Evolutionary conservation across 1,140 invertebrate genomes (phyloP), one percentile per base, ranked within the genome.

Genomic region (Cepaea nemoralis): DNA sequence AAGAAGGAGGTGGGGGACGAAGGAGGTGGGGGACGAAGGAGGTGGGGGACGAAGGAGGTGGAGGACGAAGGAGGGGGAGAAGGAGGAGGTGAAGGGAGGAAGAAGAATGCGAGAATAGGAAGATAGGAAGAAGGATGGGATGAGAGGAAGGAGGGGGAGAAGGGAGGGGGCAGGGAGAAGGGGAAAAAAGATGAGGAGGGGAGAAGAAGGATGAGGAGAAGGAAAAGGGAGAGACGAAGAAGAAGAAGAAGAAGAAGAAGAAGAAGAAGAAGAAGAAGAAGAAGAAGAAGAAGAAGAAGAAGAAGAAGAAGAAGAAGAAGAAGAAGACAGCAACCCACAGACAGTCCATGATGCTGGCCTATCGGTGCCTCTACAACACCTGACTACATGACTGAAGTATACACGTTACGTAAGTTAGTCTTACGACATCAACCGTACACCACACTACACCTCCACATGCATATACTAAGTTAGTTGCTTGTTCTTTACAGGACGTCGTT

Each of bases 261-360:
- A 76, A 10, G 70, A 24, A 76, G 0, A 76, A 0, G 76, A 24
- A 81, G 5, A 81, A 1, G 33, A 24, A 76, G 5, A 76, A 3
- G 48, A 2, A 66, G 16, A 81, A 27, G 55, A 24, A 76, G 22
- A 66, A 33, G 70, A 19, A 67, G 31, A 12, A 14, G 40, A 10
- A 81, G 69, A 67, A 33, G 50, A 8, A 76, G 27, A 69, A n/a
- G 27, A 37, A 67, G 31, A 69, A n/a, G 55, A 22, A 69, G 24
- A 66, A 40, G 27, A 12, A 74, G 71, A 74, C 39, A 74, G 71
- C 19, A 8, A 27, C n/a, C 42, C 8, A 45, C 12, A 45, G 71
- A 48, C 39, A 45, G 42, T 45, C 19, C 8, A 45, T 8, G 19
- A 19, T 19, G n/a, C n/a, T n/a, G n/a, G n/a, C n/a, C n/a, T n/a